Conservation (phyloP, 2,888 invertebrate species). For the Acheta domesticus region DNA sequence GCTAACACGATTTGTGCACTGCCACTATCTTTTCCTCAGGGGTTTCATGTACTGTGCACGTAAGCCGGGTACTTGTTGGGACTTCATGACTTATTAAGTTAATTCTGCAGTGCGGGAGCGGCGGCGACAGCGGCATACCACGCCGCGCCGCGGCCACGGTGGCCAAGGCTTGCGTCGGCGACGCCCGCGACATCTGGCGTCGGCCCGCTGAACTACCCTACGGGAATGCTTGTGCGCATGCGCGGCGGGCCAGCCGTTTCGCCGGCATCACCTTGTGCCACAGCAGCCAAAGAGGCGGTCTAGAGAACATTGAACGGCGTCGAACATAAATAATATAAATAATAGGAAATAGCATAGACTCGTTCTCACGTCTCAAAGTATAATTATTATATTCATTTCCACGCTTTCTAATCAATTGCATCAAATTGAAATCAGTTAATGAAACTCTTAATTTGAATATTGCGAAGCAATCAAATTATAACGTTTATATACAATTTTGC, state of each 20-base stretch:
- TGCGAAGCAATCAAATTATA: no score
- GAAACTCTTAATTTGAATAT: no score
- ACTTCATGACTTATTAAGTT: conserved; percentile 18
- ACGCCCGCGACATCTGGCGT: not conserved
- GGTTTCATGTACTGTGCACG: conserved; percentile 8
- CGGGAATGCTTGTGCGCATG: not conserved
- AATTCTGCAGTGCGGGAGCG: not conserved
- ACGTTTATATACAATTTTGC: no score
- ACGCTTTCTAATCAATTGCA: no score
- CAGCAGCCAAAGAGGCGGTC: no score
- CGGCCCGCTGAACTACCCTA: not conserved
- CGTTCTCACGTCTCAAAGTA: no score
- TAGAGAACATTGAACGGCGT: no score
- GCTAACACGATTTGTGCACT: conserved; percentile 11
- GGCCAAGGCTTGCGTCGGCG: not conserved
- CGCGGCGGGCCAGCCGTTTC: not conserved
- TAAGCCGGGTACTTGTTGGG: conserved; percentile 18
- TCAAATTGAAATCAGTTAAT: no score
- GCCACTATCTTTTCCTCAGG: not conserved
- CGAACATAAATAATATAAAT: no score
- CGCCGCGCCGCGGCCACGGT: not conserved
- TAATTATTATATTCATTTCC: no score
- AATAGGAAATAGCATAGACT: no score
- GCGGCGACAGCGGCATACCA: not conserved
- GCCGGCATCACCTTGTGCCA: no score